Evolutionary conservation across 2,797 vertebrate species (phyloP).

Genomic region (Muraenolepis orangiensis): DNA sequence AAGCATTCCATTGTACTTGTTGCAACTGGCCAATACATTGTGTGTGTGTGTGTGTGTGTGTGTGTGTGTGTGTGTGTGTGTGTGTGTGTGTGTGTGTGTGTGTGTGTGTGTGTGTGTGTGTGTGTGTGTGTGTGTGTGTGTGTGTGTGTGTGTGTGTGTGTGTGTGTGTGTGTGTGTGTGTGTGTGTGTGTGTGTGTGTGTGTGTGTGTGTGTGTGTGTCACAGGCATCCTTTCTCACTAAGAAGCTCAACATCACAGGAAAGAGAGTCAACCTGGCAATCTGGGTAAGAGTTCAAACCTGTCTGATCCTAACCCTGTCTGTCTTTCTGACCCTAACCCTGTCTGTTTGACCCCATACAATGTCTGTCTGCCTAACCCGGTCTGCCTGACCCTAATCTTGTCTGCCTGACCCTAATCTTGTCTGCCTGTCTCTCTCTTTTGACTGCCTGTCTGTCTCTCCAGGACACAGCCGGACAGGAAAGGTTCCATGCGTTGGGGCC

Average conservation of each 20-base stretch:
- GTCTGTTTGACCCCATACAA: not conserved
- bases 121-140: too few species aligned
- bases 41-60: too few species aligned
- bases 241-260: constrained; percentile 98
- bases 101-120: too few species aligned
- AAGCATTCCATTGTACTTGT: too few species aligned
- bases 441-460: constrained; percentile 34
- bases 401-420: not conserved
- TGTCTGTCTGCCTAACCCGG: too few species aligned
- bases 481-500: constrained; percentile 95
- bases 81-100: too few species aligned
- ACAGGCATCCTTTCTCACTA: constrained; percentile 97
- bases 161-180: not conserved
- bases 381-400: not conserved
- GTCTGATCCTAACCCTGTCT: not conserved
- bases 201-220: not conserved
- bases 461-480: constrained; percentile 99
- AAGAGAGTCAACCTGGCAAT: constrained; percentile 98
- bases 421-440: constrained; percentile 8
- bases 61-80: too few species aligned
- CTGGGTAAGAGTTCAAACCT: constrained; percentile 77
- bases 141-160: too few species aligned
- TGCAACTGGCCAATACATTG: too few species aligned
- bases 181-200: not conserved
- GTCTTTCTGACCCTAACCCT: not conserved